Evolutionary conservation across 2,888 invertebrate species (phyloP).

Genomic region (Latrodectus elegans): DNA sequence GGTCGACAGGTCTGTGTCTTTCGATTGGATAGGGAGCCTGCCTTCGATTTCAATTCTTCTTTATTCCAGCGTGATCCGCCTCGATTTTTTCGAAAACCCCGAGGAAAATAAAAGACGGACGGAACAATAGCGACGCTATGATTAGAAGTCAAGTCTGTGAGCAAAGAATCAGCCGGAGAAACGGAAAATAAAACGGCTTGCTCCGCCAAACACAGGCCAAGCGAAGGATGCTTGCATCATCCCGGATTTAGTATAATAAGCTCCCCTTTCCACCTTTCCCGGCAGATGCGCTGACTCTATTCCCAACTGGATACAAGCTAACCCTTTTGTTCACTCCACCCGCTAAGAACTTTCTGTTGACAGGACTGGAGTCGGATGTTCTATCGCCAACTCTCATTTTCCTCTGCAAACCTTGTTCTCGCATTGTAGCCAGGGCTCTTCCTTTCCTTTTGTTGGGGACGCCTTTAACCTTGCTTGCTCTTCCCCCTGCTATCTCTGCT

Average conservation of each 20-base stretch:
- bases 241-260: conserved; percentile 59
- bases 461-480: no score
- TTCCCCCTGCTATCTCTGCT: no score
- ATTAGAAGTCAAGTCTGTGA: conserved; percentile 67
- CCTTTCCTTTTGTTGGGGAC: conserved; percentile 31
- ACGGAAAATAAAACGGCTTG: conserved; percentile 58
- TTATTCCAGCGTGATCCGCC: conserved; percentile 41
- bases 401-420: conserved; percentile 55
- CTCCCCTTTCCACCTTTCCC: conserved; percentile 24
- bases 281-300: conserved; percentile 29
- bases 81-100: conserved; percentile 54
- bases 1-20: conserved; percentile 44
- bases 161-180: conserved; percentile 48
- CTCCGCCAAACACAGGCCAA: conserved; percentile 33
- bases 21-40: conserved; percentile 32
- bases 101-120: conserved; percentile 57
- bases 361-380: conserved; percentile 33
- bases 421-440: conserved; percentile 23
- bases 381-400: conserved; percentile 57
- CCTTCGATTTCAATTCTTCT: conserved; percentile 55
- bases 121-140: conserved; percentile 58
- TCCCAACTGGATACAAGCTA: conserved; percentile 65
- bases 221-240: conserved; percentile 47
- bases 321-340: conserved; percentile 56
- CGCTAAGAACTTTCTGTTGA: conserved; percentile 63